A percentile compares a stretch with the other conserved stretches of the same genome.
Evolutionary conservation across 1,140 invertebrate genomes (phyloP).

Genomic region (Gryllus bimaculatus): DNA sequence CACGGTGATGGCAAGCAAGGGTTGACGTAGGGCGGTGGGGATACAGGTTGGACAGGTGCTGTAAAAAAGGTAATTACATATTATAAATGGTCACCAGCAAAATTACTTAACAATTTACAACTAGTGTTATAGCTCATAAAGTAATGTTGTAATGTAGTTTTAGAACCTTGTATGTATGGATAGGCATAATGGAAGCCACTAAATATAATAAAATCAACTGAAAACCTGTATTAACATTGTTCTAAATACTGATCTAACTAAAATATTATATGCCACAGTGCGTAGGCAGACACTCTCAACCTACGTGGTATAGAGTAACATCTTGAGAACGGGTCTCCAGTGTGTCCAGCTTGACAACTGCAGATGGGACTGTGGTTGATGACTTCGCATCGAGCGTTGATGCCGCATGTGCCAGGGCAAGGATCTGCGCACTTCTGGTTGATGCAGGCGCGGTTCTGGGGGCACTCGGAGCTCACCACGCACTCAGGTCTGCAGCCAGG

Average conservation of each 20-base stretch:
- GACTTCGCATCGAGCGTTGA: constrained; percentile 53
- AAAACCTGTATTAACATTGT: background rate
- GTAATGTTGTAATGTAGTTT: background rate
- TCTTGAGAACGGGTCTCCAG: constrained; percentile 50
- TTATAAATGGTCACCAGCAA: background rate
- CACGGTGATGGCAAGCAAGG: constrained; percentile 30
- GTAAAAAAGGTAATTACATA: constrained; percentile 17
- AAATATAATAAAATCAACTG: background rate
- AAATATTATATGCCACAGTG: background rate
- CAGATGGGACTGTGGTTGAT: constrained; percentile 54
- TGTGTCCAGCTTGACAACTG: constrained; percentile 46
- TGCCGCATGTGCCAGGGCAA: constrained; percentile 52
- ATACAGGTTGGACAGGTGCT: constrained; percentile 32
- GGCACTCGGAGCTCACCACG: constrained; percentile 50
- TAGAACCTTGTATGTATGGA: background rate
- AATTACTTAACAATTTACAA: background rate
- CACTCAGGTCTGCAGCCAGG: constrained; percentile 26
- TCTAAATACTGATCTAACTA: background rate
- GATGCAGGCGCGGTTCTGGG: constrained; percentile 47
- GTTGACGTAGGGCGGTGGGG: constrained; percentile 29
- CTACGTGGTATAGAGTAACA: constrained; percentile 33
- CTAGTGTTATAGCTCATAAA: constrained; percentile 21
- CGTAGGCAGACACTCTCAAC: background rate
- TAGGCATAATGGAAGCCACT: background rate
- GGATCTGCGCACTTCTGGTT: constrained; percentile 55